Percentiles rank a stretch among this genome's conserved stretches.
Conservation (phyloP, 2,113 vertebrate genomes). For the Microtus pennsylvanicus region DNA sequence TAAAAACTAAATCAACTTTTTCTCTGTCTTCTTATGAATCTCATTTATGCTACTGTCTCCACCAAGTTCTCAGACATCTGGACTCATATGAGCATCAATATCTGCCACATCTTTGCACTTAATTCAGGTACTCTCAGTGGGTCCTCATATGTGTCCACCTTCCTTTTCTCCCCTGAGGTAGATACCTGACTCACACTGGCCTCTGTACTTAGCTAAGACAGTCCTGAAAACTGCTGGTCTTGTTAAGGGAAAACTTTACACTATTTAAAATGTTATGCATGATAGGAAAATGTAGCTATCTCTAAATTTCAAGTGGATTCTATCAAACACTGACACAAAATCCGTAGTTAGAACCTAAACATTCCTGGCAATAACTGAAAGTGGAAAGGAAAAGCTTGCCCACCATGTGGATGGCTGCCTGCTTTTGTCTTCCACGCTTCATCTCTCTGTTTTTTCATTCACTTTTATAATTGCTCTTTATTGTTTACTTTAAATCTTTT, state of each 20-base stretch:
- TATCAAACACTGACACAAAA: constrained; percentile 52
- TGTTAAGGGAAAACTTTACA: constrained; percentile 27
- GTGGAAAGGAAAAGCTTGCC: background rate
- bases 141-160: background rate
- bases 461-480: background rate
- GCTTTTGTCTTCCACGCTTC: background rate
- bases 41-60: background rate
- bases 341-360: background rate
- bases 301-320: constrained; percentile 69
- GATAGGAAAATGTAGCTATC: constrained; percentile 58
- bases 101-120: background rate
- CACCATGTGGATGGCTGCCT: background rate
- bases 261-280: constrained; percentile 51
- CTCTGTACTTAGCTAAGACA: background rate
- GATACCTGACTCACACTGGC: background rate
- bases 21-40: background rate
- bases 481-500: background rate
- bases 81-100: background rate
- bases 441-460: background rate
- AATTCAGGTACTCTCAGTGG: background rate
- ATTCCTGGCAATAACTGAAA: constrained; percentile 5
- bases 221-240: constrained; percentile 53
- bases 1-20: constrained; percentile 16
- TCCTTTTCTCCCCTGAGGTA: background rate
- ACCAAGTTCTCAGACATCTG: background rate